phyloP scores from a whole-genome alignment of 2,113 vertebrate genomes.

The Danionella cerebrum region DNA sequence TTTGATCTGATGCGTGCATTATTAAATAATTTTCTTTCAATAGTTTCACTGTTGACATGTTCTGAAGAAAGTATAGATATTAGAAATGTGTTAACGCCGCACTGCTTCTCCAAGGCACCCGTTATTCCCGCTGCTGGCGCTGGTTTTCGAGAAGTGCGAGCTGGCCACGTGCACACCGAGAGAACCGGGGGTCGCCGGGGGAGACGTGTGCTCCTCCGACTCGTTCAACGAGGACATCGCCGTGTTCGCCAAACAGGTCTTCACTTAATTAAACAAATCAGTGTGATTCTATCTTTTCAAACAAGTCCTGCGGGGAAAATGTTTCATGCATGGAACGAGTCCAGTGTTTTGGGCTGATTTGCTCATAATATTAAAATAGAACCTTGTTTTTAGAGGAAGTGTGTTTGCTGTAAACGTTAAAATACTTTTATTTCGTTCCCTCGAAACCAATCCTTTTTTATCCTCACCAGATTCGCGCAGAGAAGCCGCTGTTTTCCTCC shows the following conservation, averaged over 20 bases:
- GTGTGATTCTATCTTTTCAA: neutral
- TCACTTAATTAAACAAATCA: neutral
- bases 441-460: too few species aligned
- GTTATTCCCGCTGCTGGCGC: slow-evolving; percentile 89
- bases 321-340: too few species aligned
- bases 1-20: too few species aligned
- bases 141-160: slow-evolving; percentile 98
- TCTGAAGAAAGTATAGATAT: too few species aligned
- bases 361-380: too few species aligned
- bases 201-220: slow-evolving; percentile 93
- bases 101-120: slow-evolving; percentile 79
- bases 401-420: slow-evolving; percentile 43
- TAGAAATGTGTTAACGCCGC: too few species aligned
- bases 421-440: too few species aligned
- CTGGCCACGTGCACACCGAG: slow-evolving; percentile 93
- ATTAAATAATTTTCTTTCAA: too few species aligned
- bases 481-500: slow-evolving; percentile 89
- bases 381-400: too few species aligned
- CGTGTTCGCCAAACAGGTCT: slow-evolving; percentile 94
- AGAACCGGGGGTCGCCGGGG: slow-evolving; percentile 87
- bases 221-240: slow-evolving; percentile 97
- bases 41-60: too few species aligned
- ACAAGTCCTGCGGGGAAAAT: too few species aligned
- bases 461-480: slow-evolving; percentile 73
- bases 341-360: too few species aligned